Base-by-base conservation (phyloP, 2,888 invertebrate species). In the Aspidiotus destructor region DNA sequence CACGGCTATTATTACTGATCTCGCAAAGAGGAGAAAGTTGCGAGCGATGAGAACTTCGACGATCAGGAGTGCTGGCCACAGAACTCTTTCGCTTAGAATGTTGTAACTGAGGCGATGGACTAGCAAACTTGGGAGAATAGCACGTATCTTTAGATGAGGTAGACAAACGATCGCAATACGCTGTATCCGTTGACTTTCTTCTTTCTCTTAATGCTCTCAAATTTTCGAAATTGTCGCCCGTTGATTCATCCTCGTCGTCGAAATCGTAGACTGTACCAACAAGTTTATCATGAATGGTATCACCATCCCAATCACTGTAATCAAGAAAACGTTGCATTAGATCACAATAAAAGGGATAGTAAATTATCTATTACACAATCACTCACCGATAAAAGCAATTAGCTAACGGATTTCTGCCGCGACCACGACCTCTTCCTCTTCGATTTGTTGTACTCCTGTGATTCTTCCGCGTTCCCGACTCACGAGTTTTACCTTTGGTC, bases 201-300 rank as follows among this genome's bases (percentile, higher is more conserved):
- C 86, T 81, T 74, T 92, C 91, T 44, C 92, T 80, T 79, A 92
- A 83, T 10, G 89, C 85, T 74, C 89, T 85, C 11, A 92, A 78
- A 76, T 88, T 87, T 74, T 86, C 86, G 67, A 89, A 85, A 75
- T 82, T 81, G 53, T 74, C 75, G 40, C 73, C 73, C 15, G 71
- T 71, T 15, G 86, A 85, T 71, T 88, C 87, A 75, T 92, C 91
- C 74, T 92, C 91, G 72, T 91, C 87, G 76, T 91, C 86, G 72
- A 88, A 84, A 76, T 89, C 93, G 74, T 91, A 93, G 2, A 92
- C 92, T 2, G 92, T 92, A 9, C 92, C 91, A 8, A 86, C 86
- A 52, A 91, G 79, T 76, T 89, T 90, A 75, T 86, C 88, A 72
- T 87, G 88, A 70, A 89, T 88, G 3, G 89, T 86, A 74, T 85